Percentiles rank a stretch among this genome's conserved stretches.
These are phyloP conservation scores for Blera fallax DNA, from an alignment of 2,888 invertebrate genomes.

Conservation along the genomic window DNA sequence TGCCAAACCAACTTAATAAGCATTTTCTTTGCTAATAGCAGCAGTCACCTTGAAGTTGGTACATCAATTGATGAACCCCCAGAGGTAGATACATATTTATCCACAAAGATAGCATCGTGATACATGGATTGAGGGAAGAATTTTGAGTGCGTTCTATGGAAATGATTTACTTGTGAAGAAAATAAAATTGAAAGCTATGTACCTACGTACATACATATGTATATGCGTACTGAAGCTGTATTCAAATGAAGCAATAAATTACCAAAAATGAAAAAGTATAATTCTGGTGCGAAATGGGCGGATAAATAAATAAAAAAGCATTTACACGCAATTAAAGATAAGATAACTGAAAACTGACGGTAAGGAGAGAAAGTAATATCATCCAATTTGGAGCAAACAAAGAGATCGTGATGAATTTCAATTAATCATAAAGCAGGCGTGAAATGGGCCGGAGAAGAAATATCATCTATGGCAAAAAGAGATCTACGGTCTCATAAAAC, in stretches of 20 bases:
- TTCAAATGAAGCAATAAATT: constrained; percentile 37
- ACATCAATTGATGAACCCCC: constrained; percentile 6
- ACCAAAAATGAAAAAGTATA: background rate
- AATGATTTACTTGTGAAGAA: constrained; percentile 20
- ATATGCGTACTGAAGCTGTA: too few relatives aligned
- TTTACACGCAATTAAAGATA: background rate
- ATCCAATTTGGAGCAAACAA: background rate
- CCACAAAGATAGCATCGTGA: background rate
- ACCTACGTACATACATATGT: constrained; percentile 7
- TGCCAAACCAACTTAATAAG: constrained; percentile 41
- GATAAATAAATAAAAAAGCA: background rate
- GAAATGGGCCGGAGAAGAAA: too few relatives aligned
- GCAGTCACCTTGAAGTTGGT: constrained; percentile 25
- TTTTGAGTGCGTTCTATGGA: background rate
- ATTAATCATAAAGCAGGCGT: too few relatives aligned
- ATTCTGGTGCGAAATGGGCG: background rate
- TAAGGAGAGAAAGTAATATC: background rate
- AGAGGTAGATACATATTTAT: background rate
- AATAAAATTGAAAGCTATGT: background rate
- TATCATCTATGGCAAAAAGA: too few relatives aligned
- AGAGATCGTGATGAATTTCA: background rate
- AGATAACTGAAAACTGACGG: background rate
- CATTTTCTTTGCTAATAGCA: constrained; percentile 8
- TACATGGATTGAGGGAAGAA: background rate
- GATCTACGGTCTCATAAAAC: too few relatives aligned